Evolutionary conservation across 2,797 vertebrate genomes (phyloP).

Genomic region (Enteromius fasciolatus): DNA sequence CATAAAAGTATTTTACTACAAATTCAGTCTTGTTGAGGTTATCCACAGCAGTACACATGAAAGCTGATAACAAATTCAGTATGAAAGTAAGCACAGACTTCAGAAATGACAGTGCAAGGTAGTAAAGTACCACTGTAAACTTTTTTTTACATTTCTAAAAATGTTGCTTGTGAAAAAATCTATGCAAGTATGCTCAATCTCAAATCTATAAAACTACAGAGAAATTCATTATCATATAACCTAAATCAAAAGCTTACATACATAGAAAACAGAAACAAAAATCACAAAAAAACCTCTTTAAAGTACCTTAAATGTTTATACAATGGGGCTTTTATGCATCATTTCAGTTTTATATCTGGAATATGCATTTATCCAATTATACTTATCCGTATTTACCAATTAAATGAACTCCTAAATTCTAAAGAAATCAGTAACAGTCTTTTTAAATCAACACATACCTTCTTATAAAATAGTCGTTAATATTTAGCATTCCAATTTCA

Average conservation of each 20-base stretch:
- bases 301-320: slow-evolving; percentile 9
- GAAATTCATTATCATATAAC: slow-evolving; percentile 15
- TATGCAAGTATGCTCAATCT: slow-evolving; percentile 67
- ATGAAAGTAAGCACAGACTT: slow-evolving; percentile 72
- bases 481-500: background rate
- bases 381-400: background rate
- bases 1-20: background rate
- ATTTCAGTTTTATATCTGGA: background rate
- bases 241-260: slow-evolving; percentile 17
- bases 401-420: background rate
- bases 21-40: slow-evolving; percentile 29
- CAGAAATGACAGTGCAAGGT: slow-evolving; percentile 77
- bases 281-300: slow-evolving; percentile 24
- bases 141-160: slow-evolving; percentile 64
- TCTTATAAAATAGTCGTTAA: background rate
- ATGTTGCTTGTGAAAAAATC: slow-evolving; percentile 75
- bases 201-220: slow-evolving; percentile 41
- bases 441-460: background rate
- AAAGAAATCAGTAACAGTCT: background rate
- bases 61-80: slow-evolving; percentile 75
- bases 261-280: slow-evolving; percentile 16
- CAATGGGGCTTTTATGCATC: background rate
- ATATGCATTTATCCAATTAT: background rate
- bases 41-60: slow-evolving; percentile 66
- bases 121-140: slow-evolving; percentile 66